These are phyloP conservation scores for Scartelaos histophorus DNA, from an alignment of 2,113 vertebrate species.

Conservation along the genomic window DNA sequence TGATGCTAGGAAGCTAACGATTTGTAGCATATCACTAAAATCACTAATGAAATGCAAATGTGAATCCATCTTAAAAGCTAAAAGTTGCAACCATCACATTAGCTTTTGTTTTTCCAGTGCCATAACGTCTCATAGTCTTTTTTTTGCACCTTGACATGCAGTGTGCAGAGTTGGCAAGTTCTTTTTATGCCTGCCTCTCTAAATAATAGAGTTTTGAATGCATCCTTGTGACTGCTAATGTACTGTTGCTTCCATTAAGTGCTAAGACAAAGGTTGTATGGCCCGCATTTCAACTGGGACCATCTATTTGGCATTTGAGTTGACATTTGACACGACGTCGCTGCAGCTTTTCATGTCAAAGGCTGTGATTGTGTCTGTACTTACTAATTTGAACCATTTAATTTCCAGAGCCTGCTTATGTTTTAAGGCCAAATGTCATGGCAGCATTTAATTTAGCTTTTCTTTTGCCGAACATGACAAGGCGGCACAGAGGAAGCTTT, in stretches of 20 bases:
- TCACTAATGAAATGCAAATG: too few species aligned
- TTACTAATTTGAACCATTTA: slow-evolving; percentile 38
- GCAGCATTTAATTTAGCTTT: slow-evolving; percentile 48
- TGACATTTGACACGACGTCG: slow-evolving; percentile 31
- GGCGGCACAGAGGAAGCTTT: slow-evolving; percentile 32
- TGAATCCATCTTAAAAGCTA: too few species aligned
- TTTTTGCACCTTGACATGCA: too few species aligned
- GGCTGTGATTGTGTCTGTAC: slow-evolving; percentile 35
- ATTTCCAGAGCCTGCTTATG: slow-evolving; percentile 13
- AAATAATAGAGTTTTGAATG: slow-evolving; percentile 51
- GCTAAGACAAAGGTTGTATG: slow-evolving; percentile 21
- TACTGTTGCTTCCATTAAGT: background rate
- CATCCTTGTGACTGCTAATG: slow-evolving; percentile 33
- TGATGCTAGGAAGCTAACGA: too few species aligned
- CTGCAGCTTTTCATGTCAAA: slow-evolving; percentile 16
- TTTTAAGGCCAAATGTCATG: slow-evolving; percentile 24
- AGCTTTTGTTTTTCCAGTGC: too few species aligned
- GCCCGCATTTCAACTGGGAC: slow-evolving; percentile 38
- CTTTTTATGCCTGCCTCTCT: background rate
- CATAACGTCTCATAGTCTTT: too few species aligned
- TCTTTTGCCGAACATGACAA: slow-evolving; percentile 29
- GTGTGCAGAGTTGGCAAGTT: too few species aligned
- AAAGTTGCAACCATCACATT: too few species aligned
- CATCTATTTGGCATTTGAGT: slow-evolving; percentile 33
- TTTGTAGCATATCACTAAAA: too few species aligned